phyloP scores from a whole-genome alignment of 2,888 invertebrate genomes.

The Stenurella melanura region DNA sequence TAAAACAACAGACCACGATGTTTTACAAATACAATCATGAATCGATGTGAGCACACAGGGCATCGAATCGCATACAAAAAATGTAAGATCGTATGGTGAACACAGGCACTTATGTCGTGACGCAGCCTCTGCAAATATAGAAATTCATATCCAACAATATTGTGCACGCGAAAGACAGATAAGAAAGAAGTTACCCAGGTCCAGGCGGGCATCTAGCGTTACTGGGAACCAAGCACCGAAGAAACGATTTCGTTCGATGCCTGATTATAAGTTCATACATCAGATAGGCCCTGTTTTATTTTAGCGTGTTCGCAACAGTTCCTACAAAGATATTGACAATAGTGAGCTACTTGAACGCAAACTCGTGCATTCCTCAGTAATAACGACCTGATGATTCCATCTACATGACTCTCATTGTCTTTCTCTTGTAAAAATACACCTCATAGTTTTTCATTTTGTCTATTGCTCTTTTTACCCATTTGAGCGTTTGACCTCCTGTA shows the following conservation, averaged over 20 bases:
- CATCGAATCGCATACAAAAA: slow-evolving; percentile 40
- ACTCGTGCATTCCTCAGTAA: slow-evolving; percentile 65
- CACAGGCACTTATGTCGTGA: slow-evolving; percentile 52
- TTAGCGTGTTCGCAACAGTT: slow-evolving; percentile 60
- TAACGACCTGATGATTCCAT: slow-evolving; percentile 61
- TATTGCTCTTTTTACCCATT: slow-evolving; percentile 12
- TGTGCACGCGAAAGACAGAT: slow-evolving; percentile 57
- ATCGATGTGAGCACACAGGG: slow-evolving; percentile 40
- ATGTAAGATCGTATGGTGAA: slow-evolving; percentile 42
- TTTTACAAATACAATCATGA: slow-evolving; percentile 53
- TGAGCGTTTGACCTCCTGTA: not conserved
- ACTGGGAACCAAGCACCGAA: slow-evolving; percentile 34
- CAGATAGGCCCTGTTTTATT: slow-evolving; percentile 61
- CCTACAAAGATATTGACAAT: slow-evolving; percentile 66
- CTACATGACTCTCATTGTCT: slow-evolving; percentile 61
- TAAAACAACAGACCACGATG: slow-evolving; percentile 47
- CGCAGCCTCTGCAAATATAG: slow-evolving; percentile 59
- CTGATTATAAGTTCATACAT: slow-evolving; percentile 63
- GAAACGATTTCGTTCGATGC: slow-evolving; percentile 47
- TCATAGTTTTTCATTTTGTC: slow-evolving; percentile 35
- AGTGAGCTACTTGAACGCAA: slow-evolving; percentile 63
- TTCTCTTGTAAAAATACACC: slow-evolving; percentile 58
- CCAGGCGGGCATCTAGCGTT: slow-evolving; percentile 23
- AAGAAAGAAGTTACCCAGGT: slow-evolving; percentile 37
- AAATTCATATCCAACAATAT: slow-evolving; percentile 60